phyloP scores from a whole-genome alignment of 2,113 vertebrate genomes.

The Syngnathus floridae region DNA sequence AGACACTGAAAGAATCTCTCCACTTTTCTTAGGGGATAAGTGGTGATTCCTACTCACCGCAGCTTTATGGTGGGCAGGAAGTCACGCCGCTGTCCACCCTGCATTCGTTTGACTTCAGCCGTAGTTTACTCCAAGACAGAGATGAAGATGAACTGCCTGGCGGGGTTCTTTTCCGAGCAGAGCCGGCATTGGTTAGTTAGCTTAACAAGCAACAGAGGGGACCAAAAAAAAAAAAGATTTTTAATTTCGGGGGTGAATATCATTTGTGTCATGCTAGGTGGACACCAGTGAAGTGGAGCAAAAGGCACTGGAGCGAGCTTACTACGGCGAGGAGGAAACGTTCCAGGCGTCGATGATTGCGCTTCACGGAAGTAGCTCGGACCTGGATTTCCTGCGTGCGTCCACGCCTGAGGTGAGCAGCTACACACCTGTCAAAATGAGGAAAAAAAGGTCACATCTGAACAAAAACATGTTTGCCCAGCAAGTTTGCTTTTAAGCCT shows the following conservation, averaged over 20 bases:
- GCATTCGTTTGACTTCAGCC: conserved; percentile 78
- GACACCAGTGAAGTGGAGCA: conserved; percentile 81
- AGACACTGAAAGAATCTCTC: conserved; percentile 61
- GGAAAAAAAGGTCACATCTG: background rate
- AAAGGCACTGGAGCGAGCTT: conserved; percentile 70
- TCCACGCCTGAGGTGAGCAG: conserved; percentile 79
- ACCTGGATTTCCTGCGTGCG: conserved; percentile 67
- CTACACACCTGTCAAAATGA: background rate
- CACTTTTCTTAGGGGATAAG: conserved; percentile 62
- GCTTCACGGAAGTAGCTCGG: conserved; percentile 75
- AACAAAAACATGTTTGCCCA: too few species aligned
- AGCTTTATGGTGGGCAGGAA: conserved; percentile 86
- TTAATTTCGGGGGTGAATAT: background rate
- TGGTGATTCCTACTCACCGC: conserved; percentile 74
- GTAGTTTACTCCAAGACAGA: conserved; percentile 62
- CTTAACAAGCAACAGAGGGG: conserved; percentile 21
- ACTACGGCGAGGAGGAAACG: conserved; percentile 70
- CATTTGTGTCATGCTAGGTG: conserved; percentile 72
- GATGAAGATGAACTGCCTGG: conserved; percentile 72
- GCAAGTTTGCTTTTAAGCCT: too few species aligned
- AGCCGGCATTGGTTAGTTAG: conserved; percentile 88
- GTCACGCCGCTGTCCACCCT: conserved; percentile 82
- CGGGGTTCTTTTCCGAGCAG: conserved; percentile 83
- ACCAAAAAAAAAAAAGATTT: background rate
- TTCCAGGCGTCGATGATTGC: conserved; percentile 79